Base-by-base conservation (phyloP, 2,888 invertebrate species). In the Catocala fraxini region DNA sequence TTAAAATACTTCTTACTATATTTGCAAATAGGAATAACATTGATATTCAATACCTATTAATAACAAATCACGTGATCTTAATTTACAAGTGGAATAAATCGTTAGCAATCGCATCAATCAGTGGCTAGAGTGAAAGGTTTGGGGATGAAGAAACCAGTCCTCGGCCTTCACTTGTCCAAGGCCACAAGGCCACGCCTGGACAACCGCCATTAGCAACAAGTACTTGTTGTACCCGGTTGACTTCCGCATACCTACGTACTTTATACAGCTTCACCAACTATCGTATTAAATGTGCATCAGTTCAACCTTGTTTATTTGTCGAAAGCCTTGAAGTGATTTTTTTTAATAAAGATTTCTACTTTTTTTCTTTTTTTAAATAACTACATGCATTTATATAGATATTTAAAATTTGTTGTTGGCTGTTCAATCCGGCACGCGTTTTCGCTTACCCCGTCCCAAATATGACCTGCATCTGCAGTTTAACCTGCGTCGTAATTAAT, bases 51-150 rank as follows among this genome's bases (percentile, higher is more conserved):
- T 39, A 39, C 7, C 7, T 4, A 39, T 39, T 39, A 39, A 39
- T 39, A 39, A 25, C 25, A 25, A 25, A 25, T 25, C 33, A 39
- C 34, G 34, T 56, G 41, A 56, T 35, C 33, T 51, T 51, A 42
- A 47, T 45, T 46, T 54, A 58, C 25, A 1, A 25, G 3, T 25
- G 25, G 51, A 39, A 55, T 58, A 54, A 63, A 63, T 47, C 25
- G 45, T 7, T 15, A 41, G 41, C 52, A 58, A 35, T n/a, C 9
- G 6, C 9, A 43, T 49, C 33, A 49, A 11, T 49, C 15, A 43
- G n/a, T 53, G 9, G 56, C 41, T 25, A 55, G 52, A 67, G 83
- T 82, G 82, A 83, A 83, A 82, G 83, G 83, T 67, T 53, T 62
- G 71, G 73, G 60, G 55, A 9, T 42, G 74, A 67, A 74, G 65